phyloP scores from a whole-genome alignment of 2,797 vertebrate species.

The Macropodus opercularis region DNA sequence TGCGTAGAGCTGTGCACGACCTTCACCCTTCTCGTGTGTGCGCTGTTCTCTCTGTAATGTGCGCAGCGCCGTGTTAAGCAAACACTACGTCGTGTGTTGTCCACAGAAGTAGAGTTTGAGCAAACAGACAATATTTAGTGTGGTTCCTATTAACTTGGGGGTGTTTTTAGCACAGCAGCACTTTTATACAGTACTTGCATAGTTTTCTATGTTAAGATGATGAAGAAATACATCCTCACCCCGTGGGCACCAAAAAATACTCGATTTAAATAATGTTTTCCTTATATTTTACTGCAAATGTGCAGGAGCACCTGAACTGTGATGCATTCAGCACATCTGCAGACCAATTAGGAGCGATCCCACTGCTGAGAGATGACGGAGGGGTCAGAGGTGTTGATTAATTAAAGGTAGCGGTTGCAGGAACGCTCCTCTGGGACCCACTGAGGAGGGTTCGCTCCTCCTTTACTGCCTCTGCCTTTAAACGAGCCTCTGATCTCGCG shows the following conservation, averaged over 20 bases:
- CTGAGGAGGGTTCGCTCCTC: slow-evolving; percentile 30
- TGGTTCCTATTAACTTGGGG: neutral
- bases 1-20: slow-evolving; percentile 74
- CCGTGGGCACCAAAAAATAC: neutral
- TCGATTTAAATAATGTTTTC: too few species aligned
- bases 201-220: slow-evolving; percentile 14
- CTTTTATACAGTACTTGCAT: neutral
- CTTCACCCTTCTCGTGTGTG: slow-evolving; percentile 58
- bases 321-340: slow-evolving; percentile 24
- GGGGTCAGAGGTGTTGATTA: slow-evolving; percentile 61
- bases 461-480: slow-evolving; percentile 32
- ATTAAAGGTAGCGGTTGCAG: slow-evolving; percentile 55
- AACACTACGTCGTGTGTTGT: slow-evolving; percentile 49
- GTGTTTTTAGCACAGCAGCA: neutral
- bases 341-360: slow-evolving; percentile 32
- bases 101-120: slow-evolving; percentile 43
- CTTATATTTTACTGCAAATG: slow-evolving; percentile 17
- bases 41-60: slow-evolving; percentile 52
- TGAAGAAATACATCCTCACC: slow-evolving; percentile 4
- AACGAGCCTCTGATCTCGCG: slow-evolving; percentile 25
- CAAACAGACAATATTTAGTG: slow-evolving; percentile 26
- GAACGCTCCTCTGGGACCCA: slow-evolving; percentile 30
- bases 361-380: slow-evolving; percentile 30
- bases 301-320: neutral
- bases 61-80: slow-evolving; percentile 48